Percentiles rank a stretch among this genome's conserved stretches.
phyloP scores from a whole-genome alignment of 2,113 vertebrate species.

The Anthoscopus minutus region DNA sequence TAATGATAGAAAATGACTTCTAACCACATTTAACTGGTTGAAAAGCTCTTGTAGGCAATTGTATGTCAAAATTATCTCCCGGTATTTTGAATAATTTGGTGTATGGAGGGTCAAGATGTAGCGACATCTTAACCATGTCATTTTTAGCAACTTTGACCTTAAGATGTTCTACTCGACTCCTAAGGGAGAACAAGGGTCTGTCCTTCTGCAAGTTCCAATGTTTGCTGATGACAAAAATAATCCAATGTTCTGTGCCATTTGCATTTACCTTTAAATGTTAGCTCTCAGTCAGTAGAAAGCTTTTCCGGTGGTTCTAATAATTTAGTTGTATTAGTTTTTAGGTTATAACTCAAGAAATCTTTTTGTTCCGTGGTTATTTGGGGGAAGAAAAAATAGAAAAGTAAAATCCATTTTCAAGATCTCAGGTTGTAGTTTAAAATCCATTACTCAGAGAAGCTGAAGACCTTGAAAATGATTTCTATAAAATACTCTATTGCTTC shows the following conservation, averaged over 20 bases:
- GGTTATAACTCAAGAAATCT: background rate
- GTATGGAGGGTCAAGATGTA: background rate
- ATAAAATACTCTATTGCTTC: background rate
- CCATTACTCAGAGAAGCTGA: background rate
- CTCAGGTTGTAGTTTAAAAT: background rate
- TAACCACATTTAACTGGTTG: background rate
- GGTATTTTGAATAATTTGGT: background rate
- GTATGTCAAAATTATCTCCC: background rate
- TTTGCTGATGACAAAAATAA: background rate
- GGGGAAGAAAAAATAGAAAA: background rate
- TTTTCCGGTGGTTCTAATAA: background rate
- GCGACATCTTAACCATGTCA: background rate
- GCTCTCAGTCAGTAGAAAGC: background rate
- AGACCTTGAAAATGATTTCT: background rate
- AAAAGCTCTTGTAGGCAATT: background rate
- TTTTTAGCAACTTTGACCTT: background rate
- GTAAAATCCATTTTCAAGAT: background rate
- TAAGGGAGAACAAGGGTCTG: background rate
- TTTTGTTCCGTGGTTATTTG: background rate
- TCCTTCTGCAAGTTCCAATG: background rate
- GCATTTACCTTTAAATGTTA: background rate
- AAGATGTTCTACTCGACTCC: background rate
- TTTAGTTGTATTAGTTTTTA: background rate
- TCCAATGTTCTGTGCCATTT: background rate
- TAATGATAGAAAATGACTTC: conserved; percentile 3